phyloP scores from a whole-genome alignment of 2,888 invertebrate genomes.

The Catocala sponsa region DNA sequence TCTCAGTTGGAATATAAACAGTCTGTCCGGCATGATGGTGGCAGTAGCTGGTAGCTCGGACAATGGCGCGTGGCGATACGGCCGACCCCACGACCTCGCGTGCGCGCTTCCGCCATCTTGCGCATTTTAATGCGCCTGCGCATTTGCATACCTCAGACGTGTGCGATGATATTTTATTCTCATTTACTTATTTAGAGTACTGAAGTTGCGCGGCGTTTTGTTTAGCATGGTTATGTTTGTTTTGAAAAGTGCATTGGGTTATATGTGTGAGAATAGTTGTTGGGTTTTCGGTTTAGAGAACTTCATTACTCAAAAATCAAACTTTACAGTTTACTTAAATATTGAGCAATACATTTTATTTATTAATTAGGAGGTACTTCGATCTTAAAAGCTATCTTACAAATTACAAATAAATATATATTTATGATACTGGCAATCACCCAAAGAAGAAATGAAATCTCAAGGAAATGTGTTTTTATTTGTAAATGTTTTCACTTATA shows the following conservation, averaged over 20 bases:
- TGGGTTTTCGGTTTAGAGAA: too few relatives aligned
- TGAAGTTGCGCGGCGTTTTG: conserved; percentile 11
- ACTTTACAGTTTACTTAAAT: too few relatives aligned
- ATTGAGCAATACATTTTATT: too few relatives aligned
- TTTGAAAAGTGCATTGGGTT: background rate
- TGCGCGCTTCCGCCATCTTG: conserved; percentile 87
- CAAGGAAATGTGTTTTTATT: too few relatives aligned
- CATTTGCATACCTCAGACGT: conserved; percentile 79
- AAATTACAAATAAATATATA: too few relatives aligned
- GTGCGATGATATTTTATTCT: conserved; percentile 82
- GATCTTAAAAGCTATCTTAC: too few relatives aligned
- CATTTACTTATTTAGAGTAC: conserved; percentile 66
- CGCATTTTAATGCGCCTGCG: conserved; percentile 79
- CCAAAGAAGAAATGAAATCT: too few relatives aligned
- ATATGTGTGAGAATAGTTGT: background rate
- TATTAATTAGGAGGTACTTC: too few relatives aligned
- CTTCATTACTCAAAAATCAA: too few relatives aligned
- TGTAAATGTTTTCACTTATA: too few relatives aligned
- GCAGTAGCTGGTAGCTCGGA: conserved; percentile 68
- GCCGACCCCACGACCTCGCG: conserved; percentile 85
- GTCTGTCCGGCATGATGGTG: conserved; percentile 43
- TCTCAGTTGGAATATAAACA: too few relatives aligned
- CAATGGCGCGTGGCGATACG: conserved; percentile 85
- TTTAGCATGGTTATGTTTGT: conserved; percentile 16
- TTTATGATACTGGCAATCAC: too few relatives aligned